A percentile compares a stretch with the other conserved stretches of the same genome.
These are phyloP conservation scores for Rhinoderma darwinii DNA, from an alignment of 2,113 vertebrate genomes.

Conservation along the genomic window DNA sequence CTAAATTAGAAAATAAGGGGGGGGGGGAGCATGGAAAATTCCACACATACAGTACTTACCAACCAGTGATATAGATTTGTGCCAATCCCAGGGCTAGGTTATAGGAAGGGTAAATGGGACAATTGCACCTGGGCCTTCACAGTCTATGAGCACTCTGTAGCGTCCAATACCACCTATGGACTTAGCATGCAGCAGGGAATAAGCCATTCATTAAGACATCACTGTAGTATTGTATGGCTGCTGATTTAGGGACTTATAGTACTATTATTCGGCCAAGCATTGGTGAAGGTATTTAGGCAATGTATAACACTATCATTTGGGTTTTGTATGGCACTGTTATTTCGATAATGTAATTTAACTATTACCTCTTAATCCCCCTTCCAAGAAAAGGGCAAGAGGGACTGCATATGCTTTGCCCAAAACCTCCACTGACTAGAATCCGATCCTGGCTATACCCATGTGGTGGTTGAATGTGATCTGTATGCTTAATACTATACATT, in stretches of 20 bases:
- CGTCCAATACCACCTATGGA: too few species aligned
- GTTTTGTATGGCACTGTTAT: too few species aligned
- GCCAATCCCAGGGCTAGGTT: too few species aligned
- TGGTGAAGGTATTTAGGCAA: neutral
- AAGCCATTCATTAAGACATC: too few species aligned
- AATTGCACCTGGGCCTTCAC: neutral
- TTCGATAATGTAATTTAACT: neutral
- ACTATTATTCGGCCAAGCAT: neutral
- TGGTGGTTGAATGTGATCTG: too few species aligned
- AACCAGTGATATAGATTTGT: neutral
- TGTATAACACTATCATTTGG: too few species aligned
- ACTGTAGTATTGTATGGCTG: neutral
- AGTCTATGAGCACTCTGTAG: neutral
- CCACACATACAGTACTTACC: too few species aligned
- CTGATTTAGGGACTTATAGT: neutral
- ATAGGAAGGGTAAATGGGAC: neutral
- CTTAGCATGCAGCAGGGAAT: neutral
- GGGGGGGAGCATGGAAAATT: neutral
- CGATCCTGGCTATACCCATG: neutral
- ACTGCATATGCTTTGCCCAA: neutral
- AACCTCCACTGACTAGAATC: neutral
- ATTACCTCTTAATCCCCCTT: neutral
- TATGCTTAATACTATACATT: neutral
- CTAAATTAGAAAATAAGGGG: slow-evolving; percentile 6
- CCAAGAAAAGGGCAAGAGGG: neutral